These are phyloP conservation scores for Mesorhabditis spiculigera DNA, from an alignment of 2,888 invertebrate species.

Conservation along the genomic window DNA sequence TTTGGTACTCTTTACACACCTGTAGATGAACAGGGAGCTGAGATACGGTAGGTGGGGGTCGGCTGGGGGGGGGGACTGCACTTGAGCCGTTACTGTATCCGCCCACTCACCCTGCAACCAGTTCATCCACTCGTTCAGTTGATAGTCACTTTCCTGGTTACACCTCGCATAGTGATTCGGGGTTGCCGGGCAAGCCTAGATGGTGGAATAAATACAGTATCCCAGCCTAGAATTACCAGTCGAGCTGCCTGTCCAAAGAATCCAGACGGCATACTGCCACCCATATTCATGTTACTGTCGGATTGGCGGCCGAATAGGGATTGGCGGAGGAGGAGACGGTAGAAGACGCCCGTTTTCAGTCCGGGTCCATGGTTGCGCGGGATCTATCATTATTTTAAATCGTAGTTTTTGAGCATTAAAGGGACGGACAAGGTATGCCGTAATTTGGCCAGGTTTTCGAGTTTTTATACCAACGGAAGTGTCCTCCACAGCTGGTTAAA, in stretches of 20 bases:
- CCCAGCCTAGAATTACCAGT: conserved; percentile 13
- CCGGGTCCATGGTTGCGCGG: conserved; percentile 50
- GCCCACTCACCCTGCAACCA: conserved; percentile 24
- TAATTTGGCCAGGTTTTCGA: no score
- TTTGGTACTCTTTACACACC: no score
- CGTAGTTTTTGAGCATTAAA: neutral
- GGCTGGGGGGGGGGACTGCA: no score
- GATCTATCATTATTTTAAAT: conserved; percentile 27
- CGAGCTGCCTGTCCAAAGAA: conserved; percentile 46
- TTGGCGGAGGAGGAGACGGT: conserved; percentile 52
- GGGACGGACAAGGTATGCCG: neutral
- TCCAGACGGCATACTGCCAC: conserved; percentile 34
- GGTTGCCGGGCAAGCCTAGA: conserved; percentile 50
- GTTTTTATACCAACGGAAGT: no score
- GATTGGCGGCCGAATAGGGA: conserved; percentile 51
- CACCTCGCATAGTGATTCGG: conserved; percentile 52
- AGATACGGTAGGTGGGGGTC: no score
- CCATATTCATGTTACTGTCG: conserved; percentile 44
- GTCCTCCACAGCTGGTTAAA: no score
- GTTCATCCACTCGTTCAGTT: conserved; percentile 54
- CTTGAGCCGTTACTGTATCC: no score
- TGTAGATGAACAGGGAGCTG: no score
- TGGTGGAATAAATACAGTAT: conserved; percentile 1
- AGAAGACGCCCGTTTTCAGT: conserved; percentile 52
- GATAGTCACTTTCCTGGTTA: conserved; percentile 49